Base-by-base conservation (phyloP, 2,797 vertebrate species). In the Lemur catta region DNA sequence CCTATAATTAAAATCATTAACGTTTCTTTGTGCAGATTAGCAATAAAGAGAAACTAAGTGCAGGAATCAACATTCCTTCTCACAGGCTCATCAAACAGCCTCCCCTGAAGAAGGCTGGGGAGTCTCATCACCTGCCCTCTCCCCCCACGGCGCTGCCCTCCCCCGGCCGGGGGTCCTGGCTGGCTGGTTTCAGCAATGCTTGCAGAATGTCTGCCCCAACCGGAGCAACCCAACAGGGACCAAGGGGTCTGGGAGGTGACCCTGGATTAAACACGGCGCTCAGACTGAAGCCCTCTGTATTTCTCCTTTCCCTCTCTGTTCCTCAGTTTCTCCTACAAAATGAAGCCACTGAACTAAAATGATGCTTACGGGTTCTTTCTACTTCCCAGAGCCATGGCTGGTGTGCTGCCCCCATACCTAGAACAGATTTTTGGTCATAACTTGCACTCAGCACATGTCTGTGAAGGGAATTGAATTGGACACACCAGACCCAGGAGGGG, bases 1-100 rank as follows among this genome's bases (percentile, higher is more conserved):
- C 88, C 93, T 22, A 6, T 94, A 97, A 97, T 98, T 97, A 97
- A 97, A 97, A 97, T 96, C 94, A 75, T 97, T 97, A 96, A 95
- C 28, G 8, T 97, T 96, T 97, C 97, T 97, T 98, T 97, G 97
- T 97, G 94, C 74, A 95, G 97, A 96, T 97, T 97, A 96, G 97
- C 95, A 95, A 93, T 87, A 96, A 96, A 93, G 87, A 95, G 69
- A 84, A 95, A 82, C 57, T 94, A 94, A 94, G 93, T 24, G 89
- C 43, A 63, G 81, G 88, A 96, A 94, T 96, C 96, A 94, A 85
- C 90, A 89, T 94, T 96, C 59, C 84, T 91, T 96, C 76, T 52
- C 46, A 10, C 2, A 57, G 87, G 76, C 46, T 92, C 88, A 93
- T 76, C 94, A 71, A 13, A 92, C 13, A 72, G 10, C 24, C 84